Evolutionary conservation across 2,888 invertebrate genomes (phyloP).

Genomic region (Coleophora flavipennella): DNA sequence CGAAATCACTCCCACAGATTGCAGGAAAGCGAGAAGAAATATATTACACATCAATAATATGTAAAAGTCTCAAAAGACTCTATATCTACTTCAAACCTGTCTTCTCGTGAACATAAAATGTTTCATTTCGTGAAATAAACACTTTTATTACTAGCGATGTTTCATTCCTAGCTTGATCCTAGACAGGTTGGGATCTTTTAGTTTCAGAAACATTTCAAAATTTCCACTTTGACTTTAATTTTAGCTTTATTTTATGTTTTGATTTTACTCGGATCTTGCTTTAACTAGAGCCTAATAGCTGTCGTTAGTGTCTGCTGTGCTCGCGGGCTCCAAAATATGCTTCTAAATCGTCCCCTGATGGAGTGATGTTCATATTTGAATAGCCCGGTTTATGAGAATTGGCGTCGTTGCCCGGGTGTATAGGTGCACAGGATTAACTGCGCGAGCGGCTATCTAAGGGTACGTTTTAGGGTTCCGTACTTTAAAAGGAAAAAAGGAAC

Average conservation of each 20-base stretch:
- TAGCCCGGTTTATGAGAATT: constrained; percentile 34
- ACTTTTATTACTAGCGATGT: neutral
- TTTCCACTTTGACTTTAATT: constrained; percentile 6
- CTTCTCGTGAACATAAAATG: neutral
- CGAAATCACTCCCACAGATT: too few species aligned
- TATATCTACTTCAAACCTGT: neutral
- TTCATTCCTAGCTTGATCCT: neutral
- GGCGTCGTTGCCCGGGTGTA: constrained; percentile 27
- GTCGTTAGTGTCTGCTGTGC: constrained; percentile 20
- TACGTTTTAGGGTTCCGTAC: constrained; percentile 25
- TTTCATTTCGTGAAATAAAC: neutral
- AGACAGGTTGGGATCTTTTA: constrained; percentile 3
- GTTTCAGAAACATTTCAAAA: constrained; percentile 5
- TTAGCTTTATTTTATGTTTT: constrained; percentile 1
- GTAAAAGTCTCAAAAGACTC: too few species aligned
- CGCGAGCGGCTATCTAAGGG: constrained; percentile 19
- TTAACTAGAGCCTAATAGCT: constrained; percentile 32
- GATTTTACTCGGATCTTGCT: constrained; percentile 16
- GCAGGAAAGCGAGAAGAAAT: too few species aligned
- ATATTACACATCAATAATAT: too few species aligned
- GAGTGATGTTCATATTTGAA: constrained; percentile 30
- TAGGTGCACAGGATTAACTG: neutral
- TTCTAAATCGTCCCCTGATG: constrained; percentile 29
- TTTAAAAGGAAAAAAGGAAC: too few species aligned
- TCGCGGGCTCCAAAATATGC: constrained; percentile 1